Percentiles rank a stretch among this genome's conserved stretches.
Evolutionary conservation across 2,113 vertebrate genomes (phyloP).

Genomic region (Nesospiza acunhae): DNA sequence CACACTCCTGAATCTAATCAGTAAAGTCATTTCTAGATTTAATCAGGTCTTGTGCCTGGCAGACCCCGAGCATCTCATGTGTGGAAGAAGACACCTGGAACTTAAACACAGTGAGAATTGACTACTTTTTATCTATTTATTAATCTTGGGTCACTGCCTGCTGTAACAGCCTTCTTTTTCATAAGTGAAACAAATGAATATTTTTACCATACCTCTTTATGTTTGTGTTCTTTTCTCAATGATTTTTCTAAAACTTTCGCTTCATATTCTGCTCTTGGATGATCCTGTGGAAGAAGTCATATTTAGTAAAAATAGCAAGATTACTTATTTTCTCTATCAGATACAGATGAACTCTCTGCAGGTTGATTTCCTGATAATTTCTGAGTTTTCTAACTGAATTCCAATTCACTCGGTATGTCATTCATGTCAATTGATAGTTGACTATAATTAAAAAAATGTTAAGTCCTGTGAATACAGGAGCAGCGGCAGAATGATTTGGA

Average conservation of each 20-base stretch:
- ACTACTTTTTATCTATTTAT: background rate
- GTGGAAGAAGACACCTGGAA: background rate
- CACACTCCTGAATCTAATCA: background rate
- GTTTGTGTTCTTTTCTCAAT: conserved; percentile 77
- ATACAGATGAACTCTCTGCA: background rate
- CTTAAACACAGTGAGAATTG: background rate
- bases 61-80: accelerated
- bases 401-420: background rate
- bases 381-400: background rate
- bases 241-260: conserved; percentile 87
- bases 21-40: background rate
- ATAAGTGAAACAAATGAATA: background rate
- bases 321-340: background rate
- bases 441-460: background rate
- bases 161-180: background rate
- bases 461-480: background rate
- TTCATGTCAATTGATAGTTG: background rate
- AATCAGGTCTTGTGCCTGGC: background rate
- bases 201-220: conserved; percentile 77
- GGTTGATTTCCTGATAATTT: background rate
- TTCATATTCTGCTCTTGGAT: conserved; percentile 92
- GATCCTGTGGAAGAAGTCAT: conserved; percentile 75
- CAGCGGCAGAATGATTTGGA: background rate
- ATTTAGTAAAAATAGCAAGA: background rate
- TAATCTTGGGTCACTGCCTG: background rate